phyloP scores from a whole-genome alignment of 2,797 vertebrate species.

The Bovichtus variegatus region DNA sequence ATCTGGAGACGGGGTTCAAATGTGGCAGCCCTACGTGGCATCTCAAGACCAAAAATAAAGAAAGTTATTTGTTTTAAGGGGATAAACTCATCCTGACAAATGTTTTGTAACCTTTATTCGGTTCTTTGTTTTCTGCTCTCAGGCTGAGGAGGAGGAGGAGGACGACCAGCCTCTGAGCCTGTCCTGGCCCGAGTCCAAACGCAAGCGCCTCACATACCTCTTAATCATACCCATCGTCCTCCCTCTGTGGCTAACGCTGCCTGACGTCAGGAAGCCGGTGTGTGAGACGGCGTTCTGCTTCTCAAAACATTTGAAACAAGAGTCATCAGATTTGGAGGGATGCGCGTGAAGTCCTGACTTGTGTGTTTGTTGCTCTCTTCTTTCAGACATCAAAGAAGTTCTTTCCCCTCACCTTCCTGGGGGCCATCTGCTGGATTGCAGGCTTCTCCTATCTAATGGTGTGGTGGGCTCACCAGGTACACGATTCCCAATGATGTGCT shows the following conservation, averaged over 20 bases:
- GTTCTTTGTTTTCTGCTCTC: constrained; percentile 20
- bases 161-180: constrained; percentile 93
- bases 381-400: constrained; percentile 90
- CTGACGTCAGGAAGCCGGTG: constrained; percentile 92
- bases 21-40: not conserved
- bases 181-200: constrained; percentile 89
- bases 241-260: constrained; percentile 91
- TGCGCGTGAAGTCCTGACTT: not conserved
- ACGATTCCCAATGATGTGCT: not conserved
- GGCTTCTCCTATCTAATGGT: constrained; percentile 98
- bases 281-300: constrained; percentile 6
- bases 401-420: constrained; percentile 94
- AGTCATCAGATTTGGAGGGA: not conserved
- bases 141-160: constrained; percentile 84
- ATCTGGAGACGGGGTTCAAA: too few species aligned
- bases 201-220: constrained; percentile 91
- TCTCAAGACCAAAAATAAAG: not conserved
- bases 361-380: constrained; percentile 5
- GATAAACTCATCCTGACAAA: not conserved
- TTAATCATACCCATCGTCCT: constrained; percentile 91
- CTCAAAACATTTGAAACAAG: not conserved
- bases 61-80: not conserved
- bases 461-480: constrained; percentile 99
- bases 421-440: constrained; percentile 96
- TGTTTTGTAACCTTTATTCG: not conserved